phyloP scores from a whole-genome alignment of 2,797 vertebrate genomes.

The Falco cherrug region DNA sequence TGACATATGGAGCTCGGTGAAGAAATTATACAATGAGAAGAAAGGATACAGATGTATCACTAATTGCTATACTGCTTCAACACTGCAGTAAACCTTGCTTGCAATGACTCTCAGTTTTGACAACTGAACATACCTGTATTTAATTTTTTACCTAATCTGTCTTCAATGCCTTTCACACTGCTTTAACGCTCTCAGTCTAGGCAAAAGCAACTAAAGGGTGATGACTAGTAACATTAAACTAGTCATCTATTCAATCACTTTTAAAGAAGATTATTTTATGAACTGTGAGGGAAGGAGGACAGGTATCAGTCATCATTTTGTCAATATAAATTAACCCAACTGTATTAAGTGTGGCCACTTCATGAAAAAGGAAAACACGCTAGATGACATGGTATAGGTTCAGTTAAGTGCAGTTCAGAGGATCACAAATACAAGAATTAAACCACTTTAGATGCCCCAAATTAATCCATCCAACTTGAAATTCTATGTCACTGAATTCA shows the following conservation, averaged over 20 bases:
- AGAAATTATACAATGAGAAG: neutral
- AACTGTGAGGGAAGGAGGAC: neutral
- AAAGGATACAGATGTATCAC: neutral
- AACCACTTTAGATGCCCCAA: rapidly evolving
- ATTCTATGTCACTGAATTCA: neutral
- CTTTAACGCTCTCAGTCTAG: neutral
- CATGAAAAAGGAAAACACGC: neutral
- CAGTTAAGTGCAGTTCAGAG: neutral
- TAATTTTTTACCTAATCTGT: neutral
- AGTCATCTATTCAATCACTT: neutral
- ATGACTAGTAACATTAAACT: neutral
- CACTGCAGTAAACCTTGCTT: neutral
- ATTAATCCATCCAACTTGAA: neutral
- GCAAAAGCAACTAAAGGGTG: neutral
- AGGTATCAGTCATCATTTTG: neutral
- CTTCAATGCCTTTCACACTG: neutral
- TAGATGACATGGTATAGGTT: neutral
- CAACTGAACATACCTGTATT: neutral
- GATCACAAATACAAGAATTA: neutral
- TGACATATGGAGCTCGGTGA: neutral
- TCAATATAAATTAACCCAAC: neutral
- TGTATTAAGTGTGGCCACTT: neutral
- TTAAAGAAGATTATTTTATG: neutral
- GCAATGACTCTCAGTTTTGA: neutral
- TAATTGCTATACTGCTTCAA: neutral